Percentiles rank a stretch among this genome's conserved stretches.
phyloP scores from a whole-genome alignment of 2,888 invertebrate species.

The Melieria picta region DNA sequence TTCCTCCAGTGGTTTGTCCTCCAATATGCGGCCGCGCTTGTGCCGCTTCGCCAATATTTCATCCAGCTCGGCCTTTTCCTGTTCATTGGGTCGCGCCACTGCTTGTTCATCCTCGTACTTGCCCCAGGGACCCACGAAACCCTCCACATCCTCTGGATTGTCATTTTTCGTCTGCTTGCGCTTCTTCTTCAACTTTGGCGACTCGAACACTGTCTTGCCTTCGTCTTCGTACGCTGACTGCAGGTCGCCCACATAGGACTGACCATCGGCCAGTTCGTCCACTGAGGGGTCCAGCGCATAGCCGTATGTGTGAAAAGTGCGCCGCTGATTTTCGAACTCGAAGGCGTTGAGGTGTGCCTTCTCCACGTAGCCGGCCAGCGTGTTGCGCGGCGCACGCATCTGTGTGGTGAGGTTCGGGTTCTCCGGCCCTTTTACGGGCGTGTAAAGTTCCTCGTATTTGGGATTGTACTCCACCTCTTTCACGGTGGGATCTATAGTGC shows the following conservation, averaged over 20 bases:
- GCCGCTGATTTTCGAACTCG: slow-evolving; percentile 95
- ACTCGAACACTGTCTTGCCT: slow-evolving; percentile 92
- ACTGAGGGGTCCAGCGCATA: slow-evolving; percentile 95
- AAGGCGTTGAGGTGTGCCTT: slow-evolving; percentile 95
- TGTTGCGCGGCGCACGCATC: slow-evolving; percentile 88
- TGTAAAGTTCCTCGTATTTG: slow-evolving; percentile 93
- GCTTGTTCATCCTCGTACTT: slow-evolving; percentile 90
- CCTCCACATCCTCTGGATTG: slow-evolving; percentile 90
- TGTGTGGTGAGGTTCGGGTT: slow-evolving; percentile 94
- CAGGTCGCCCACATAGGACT: slow-evolving; percentile 71
- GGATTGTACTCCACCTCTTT: slow-evolving; percentile 92
- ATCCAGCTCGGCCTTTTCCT: slow-evolving; percentile 93
- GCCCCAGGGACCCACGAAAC: slow-evolving; percentile 98
- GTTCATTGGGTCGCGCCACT: slow-evolving; percentile 89
- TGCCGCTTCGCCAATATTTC: slow-evolving; percentile 92
- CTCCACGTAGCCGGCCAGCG: slow-evolving; percentile 93
- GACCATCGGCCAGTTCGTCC: slow-evolving; percentile 69
- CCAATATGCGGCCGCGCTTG: slow-evolving; percentile 85
- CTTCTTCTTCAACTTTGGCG: slow-evolving; percentile 79
- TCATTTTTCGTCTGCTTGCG: slow-evolving; percentile 89
- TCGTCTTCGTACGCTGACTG: slow-evolving; percentile 78
- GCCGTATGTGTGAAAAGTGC: slow-evolving; percentile 94
- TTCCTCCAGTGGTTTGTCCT: slow-evolving; percentile 93
- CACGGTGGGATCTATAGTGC: slow-evolving; percentile 79
- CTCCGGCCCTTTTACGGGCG: slow-evolving; percentile 89